phyloP scores from a whole-genome alignment of 2,113 vertebrate species.

The Aleadryas rufinucha region DNA sequence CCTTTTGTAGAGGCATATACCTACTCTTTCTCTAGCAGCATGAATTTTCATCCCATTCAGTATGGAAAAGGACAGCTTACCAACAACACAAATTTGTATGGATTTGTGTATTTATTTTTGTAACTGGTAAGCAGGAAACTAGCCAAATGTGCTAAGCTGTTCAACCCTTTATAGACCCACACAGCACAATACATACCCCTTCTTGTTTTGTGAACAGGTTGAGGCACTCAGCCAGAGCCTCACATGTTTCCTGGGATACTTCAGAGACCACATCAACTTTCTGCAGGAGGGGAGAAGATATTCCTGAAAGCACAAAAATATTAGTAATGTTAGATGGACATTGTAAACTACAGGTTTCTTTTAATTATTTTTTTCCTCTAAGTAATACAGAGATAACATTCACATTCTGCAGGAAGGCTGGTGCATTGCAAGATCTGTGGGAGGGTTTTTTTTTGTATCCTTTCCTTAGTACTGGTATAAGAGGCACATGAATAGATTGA shows the following conservation, averaged over 20 bases:
- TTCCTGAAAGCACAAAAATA: constrained; percentile 64
- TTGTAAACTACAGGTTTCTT: not conserved
- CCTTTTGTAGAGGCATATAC: not conserved
- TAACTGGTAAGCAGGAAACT: not conserved
- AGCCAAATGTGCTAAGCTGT: not conserved
- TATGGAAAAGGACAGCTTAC: not conserved
- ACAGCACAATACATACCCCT: constrained; percentile 76
- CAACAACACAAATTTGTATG: not conserved
- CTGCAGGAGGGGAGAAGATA: constrained; percentile 76
- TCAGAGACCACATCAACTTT: constrained; percentile 85
- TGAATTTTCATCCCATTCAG: not conserved
- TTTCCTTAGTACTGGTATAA: not conserved
- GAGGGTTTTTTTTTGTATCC: not conserved
- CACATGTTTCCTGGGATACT: constrained; percentile 83
- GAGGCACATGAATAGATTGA: not conserved
- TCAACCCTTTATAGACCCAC: not conserved
- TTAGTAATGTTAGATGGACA: not conserved
- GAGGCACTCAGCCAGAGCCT: constrained; percentile 82
- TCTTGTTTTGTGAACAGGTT: constrained; percentile 85
- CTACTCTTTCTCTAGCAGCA: not conserved
- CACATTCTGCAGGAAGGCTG: not conserved
- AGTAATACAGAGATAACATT: not conserved
- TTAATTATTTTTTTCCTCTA: not conserved
- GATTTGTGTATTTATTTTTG: not conserved
- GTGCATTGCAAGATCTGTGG: not conserved